Base-by-base conservation (phyloP, 1,140 invertebrate genomes). In the Stenopsyche tienmushanensis region DNA sequence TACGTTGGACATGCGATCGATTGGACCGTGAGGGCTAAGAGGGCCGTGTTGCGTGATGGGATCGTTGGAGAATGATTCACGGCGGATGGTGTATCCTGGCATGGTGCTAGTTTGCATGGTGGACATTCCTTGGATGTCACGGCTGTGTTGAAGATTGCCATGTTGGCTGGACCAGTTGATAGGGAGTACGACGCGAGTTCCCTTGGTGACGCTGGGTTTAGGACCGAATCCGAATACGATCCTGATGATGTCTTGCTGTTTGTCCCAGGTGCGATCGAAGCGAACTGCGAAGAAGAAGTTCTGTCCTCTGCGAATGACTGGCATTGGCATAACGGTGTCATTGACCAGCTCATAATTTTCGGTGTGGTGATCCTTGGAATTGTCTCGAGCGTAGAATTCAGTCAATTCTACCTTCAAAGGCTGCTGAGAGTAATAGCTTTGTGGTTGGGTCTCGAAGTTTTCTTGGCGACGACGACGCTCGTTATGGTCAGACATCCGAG, bases 331-430 rank as follows among this genome's bases (percentile, higher is more conserved):
- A 20, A 79, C 73, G 25, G 73, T 79, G 50, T 81, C 80, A 53
- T 82, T 80, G 0, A 84, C 79, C 21, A 86, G 71, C 70, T 89
- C 87, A 72, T 86, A 90, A 66, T 83, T 80, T 60, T 84, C 82
- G 9, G 88, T 89, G 69, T 85, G 85, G 72, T 88, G 86, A 34
- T 82, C 80, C 66, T 81, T 82, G 1, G 83, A 82, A 73, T 90
- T 90, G 58, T 86, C 84, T 55, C 79, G 74, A 7, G 83, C 80
- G 72, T 87, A 87, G 62, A 88, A 84, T 71, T 88, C 85, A 2
- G 86, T 82, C 1, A 82, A 72, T 34, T 85, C 80, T 2, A 89
- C 84, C 68, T 82, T 80, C 57, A 87, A 71, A 1, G 83, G 83
- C 47, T 83, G 80, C 73, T 80, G 78, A 2, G 77, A 78, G 64